Evolutionary conservation across 2,113 vertebrate species (phyloP).

Genomic region (Okapia johnstoni): DNA sequence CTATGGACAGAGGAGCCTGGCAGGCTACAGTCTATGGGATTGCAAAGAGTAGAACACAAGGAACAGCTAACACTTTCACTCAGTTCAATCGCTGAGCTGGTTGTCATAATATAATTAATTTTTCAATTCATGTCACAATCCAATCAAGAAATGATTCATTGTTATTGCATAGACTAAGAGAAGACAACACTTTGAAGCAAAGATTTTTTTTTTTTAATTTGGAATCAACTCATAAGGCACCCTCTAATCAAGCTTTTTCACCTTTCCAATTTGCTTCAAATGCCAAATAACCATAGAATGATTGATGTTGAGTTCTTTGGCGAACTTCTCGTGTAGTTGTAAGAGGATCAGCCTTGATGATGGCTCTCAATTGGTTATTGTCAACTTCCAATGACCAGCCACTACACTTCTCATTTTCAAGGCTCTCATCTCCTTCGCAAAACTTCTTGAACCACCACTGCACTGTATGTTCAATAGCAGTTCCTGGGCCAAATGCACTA

Average conservation of each 20-base stretch:
- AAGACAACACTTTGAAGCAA: neutral
- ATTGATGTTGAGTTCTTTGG: too few species aligned
- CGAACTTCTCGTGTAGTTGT: too few species aligned
- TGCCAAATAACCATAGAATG: too few species aligned
- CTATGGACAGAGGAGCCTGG: neutral
- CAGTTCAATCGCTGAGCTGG: neutral
- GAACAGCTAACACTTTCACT: neutral
- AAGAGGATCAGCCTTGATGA: too few species aligned
- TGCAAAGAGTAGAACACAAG: neutral
- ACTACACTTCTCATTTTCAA: too few species aligned
- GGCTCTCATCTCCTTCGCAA: too few species aligned
- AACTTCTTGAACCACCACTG: too few species aligned
- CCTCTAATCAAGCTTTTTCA: neutral
- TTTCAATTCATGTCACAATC: neutral
- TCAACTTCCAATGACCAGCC: too few species aligned
- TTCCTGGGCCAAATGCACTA: too few species aligned
- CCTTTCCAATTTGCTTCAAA: too few species aligned
- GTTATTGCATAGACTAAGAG: neutral
- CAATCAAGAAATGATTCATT: neutral
- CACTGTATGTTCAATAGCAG: too few species aligned
- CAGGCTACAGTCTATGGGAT: neutral
- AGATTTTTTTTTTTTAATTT: rapidly evolving
- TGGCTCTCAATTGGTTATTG: too few species aligned
- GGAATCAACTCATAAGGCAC: neutral
- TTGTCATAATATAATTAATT: neutral